Evolutionary conservation across 2,797 vertebrate genomes (phyloP).

Genomic region (Pipistrellus pipistrellus): DNA sequence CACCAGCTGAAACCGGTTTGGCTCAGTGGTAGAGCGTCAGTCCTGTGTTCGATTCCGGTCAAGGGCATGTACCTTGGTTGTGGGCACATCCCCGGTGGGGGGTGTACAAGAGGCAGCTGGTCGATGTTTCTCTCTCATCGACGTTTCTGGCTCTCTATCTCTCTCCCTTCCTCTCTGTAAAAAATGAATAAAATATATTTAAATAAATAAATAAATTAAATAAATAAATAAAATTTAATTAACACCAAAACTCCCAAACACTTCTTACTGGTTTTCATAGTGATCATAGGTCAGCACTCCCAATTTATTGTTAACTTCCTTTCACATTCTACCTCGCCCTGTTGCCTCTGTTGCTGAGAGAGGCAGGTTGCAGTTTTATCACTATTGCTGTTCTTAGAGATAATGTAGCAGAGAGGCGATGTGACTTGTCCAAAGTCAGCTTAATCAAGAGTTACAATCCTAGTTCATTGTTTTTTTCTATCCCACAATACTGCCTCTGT

Average conservation of each 20-base stretch:
- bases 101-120: too few relatives aligned
- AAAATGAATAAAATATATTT: too few relatives aligned
- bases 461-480: neutral
- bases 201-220: too few relatives aligned
- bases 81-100: too few relatives aligned
- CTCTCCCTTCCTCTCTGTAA: too few relatives aligned
- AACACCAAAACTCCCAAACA: neutral
- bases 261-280: conserved; percentile 17
- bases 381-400: conserved; percentile 7
- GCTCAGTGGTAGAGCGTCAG: too few relatives aligned
- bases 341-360: neutral
- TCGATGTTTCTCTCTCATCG: too few relatives aligned
- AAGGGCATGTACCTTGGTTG: too few relatives aligned
- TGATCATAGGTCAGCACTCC: conserved; percentile 1
- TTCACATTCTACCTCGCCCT: neutral
- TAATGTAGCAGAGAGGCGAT: neutral
- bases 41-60: too few relatives aligned
- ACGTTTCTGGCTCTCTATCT: too few relatives aligned
- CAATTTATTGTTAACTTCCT: neutral
- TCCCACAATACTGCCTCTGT: neutral
- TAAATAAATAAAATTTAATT: too few relatives aligned
- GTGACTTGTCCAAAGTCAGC: neutral
- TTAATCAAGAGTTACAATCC: conserved; percentile 37
- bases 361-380: neutral
- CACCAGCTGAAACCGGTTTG: neutral